Evolutionary conservation across 2,888 invertebrate genomes (phyloP).

Genomic region (Mayetiola destructor): DNA sequence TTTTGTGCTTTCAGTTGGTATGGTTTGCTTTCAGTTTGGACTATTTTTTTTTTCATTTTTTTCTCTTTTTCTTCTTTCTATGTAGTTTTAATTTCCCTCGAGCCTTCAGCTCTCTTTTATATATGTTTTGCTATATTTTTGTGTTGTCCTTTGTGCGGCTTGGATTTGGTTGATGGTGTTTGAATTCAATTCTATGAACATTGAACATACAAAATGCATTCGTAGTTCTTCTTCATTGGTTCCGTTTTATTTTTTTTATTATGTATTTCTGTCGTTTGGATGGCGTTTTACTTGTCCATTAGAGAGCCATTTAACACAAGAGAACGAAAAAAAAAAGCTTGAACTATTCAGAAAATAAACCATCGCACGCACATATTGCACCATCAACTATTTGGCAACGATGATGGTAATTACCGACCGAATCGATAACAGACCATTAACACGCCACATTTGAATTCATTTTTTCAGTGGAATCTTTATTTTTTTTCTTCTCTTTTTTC

Average conservation of each 20-base stretch:
- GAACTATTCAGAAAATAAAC: not conserved
- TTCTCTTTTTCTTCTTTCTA: not conserved
- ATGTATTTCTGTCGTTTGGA: too few species aligned
- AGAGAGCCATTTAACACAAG: not conserved
- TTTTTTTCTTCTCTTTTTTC: not conserved
- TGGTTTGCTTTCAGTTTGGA: too few species aligned
- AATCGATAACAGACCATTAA: constrained; percentile 5
- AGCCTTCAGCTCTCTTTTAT: too few species aligned
- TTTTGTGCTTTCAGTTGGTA: too few species aligned
- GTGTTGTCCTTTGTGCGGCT: not conserved
- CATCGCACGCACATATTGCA: constrained; percentile 12
- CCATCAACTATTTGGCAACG: not conserved
- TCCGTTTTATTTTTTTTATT: too few species aligned
- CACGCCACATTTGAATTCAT: constrained; percentile 3
- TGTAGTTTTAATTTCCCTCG: too few species aligned
- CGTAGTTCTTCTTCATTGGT: not conserved
- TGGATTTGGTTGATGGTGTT: too few species aligned
- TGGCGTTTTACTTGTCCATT: too few species aligned
- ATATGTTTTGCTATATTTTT: not conserved
- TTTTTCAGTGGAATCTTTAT: not conserved
- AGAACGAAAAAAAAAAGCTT: not conserved
- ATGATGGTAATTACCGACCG: too few species aligned
- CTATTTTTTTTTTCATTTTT: not conserved
- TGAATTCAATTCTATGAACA: too few species aligned
- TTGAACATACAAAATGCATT: constrained; percentile 6